Percentiles rank a stretch among this genome's conserved stretches.
phyloP scores from a whole-genome alignment of 2,888 invertebrate genomes.

The Mythimna loreyi region DNA sequence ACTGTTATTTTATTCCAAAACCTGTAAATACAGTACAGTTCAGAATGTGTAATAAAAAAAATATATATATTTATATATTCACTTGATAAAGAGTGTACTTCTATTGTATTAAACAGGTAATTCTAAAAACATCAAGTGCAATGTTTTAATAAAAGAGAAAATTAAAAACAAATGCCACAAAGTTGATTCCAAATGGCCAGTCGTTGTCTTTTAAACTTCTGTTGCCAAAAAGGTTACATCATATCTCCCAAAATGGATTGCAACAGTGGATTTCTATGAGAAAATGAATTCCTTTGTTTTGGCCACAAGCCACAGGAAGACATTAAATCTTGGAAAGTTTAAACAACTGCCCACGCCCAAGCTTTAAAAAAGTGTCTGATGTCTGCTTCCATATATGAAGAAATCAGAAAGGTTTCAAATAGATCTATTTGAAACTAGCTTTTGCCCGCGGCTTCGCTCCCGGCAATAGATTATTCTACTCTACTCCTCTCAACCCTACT shows the following conservation, averaged over 20 bases:
- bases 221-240: constrained; percentile 11
- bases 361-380: constrained; percentile 1
- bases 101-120: background rate
- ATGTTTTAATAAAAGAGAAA: too few relatives aligned
- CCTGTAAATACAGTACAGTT: too few relatives aligned
- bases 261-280: background rate
- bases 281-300: constrained; percentile 4
- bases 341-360: background rate
- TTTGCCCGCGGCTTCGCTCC: too few relatives aligned
- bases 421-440: too few relatives aligned
- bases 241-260: constrained; percentile 9
- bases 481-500: too few relatives aligned
- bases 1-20: too few relatives aligned
- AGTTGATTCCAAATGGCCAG: background rate
- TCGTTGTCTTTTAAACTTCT: background rate
- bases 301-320: constrained; percentile 36
- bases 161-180: background rate
- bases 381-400: background rate
- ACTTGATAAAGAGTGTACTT: background rate
- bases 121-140: background rate
- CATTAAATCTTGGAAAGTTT: constrained; percentile 28
- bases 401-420: too few relatives aligned
- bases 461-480: too few relatives aligned
- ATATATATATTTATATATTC: too few relatives aligned
- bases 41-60: too few relatives aligned